Conservation (phyloP, 2,797 vertebrate species). For the Dermochelys coriacea region DNA sequence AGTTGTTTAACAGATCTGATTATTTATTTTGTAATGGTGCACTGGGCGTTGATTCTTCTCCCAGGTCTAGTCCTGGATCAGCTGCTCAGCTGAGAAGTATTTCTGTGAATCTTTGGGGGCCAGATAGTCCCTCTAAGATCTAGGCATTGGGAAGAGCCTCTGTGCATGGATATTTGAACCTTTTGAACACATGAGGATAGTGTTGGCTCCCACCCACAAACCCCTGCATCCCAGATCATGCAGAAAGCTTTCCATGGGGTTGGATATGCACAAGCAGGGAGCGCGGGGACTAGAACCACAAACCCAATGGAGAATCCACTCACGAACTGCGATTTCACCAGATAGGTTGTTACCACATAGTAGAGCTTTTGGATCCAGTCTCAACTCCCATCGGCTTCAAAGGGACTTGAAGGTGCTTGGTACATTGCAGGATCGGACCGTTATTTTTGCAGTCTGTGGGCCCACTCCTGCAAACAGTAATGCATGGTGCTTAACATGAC, state of each 20-base stretch:
- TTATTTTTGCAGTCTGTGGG: neutral
- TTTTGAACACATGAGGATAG: no score
- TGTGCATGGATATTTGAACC: no score
- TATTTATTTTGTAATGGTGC: neutral
- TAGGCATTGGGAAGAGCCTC: neutral
- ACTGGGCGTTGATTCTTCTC: neutral
- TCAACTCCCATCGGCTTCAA: neutral
- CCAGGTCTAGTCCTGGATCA: neutral
- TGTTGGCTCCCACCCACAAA: no score
- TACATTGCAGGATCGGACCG: neutral
- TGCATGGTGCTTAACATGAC: neutral
- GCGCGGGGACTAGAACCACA: neutral
- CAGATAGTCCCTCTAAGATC: neutral
- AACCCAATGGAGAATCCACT: neutral
- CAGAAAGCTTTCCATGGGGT: neutral
- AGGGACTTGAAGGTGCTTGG: neutral
- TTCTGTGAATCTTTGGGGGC: neutral
- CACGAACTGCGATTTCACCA: neutral
- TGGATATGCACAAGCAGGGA: neutral
- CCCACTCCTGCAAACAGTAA: neutral
- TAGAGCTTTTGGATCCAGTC: neutral
- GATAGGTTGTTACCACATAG: neutral
- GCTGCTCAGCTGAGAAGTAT: neutral
- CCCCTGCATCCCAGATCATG: no score
- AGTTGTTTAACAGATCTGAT: neutral